These are phyloP conservation scores for Branchellion lobata DNA, from an alignment of 2,888 invertebrate species.

Conservation along the genomic window DNA sequence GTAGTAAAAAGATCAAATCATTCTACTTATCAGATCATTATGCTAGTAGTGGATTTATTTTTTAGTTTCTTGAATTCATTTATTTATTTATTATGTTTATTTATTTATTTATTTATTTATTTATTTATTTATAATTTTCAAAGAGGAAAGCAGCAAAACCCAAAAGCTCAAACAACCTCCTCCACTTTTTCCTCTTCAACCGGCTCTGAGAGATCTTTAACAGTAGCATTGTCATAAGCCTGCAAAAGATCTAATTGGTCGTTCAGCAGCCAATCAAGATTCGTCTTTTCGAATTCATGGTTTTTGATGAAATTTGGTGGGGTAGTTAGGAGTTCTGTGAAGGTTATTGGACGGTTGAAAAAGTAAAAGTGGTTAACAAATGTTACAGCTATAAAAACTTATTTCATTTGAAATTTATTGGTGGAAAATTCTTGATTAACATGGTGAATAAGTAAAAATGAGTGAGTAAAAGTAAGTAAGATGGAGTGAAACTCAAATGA, in stretches of 20 bases:
- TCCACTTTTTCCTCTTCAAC: neutral
- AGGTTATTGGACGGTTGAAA: constrained; percentile 6
- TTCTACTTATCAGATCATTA: too few species aligned
- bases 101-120: neutral
- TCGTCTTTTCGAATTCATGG: constrained; percentile 63
- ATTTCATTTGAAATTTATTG: neutral
- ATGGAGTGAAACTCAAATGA: too few species aligned
- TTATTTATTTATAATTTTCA: neutral
- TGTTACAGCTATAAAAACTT: neutral
- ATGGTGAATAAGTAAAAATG: too few species aligned
- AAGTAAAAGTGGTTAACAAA: neutral
- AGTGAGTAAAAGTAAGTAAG: too few species aligned
- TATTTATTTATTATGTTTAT: neutral
- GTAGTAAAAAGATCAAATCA: too few species aligned
- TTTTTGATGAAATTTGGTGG: constrained; percentile 71
- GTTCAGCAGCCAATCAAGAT: constrained; percentile 63
- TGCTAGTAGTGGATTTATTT: too few species aligned
- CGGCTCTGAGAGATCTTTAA: neutral
- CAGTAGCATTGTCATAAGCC: neutral
- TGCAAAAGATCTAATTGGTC: constrained; percentile 16
- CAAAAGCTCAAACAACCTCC: neutral
- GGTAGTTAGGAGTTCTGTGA: constrained; percentile 67
- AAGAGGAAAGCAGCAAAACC: too few species aligned
- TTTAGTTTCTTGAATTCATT: too few species aligned
- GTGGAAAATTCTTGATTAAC: neutral